Evolutionary conservation across 2,888 invertebrate genomes (phyloP).

Genomic region (Aleiodes leptofemur): DNA sequence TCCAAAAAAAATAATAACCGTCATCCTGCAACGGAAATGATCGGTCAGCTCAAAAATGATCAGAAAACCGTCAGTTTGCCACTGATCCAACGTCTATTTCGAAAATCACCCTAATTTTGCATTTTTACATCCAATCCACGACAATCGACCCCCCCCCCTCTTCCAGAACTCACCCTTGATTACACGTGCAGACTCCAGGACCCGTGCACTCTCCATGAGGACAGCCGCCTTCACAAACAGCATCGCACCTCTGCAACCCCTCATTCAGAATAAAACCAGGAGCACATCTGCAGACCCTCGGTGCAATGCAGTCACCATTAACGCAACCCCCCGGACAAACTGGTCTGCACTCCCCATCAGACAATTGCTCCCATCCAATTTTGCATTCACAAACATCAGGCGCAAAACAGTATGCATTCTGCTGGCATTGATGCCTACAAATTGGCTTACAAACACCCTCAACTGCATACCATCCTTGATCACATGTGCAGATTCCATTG

Average conservation of each 20-base stretch:
- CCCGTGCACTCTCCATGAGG: constrained; percentile 67
- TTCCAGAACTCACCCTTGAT: constrained; percentile 62
- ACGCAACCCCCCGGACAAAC: constrained; percentile 72
- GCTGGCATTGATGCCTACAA: constrained; percentile 77
- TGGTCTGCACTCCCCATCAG: constrained; percentile 75
- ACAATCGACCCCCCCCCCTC: no score
- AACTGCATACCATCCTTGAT: constrained; percentile 78
- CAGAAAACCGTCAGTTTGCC: no score
- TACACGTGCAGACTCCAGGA: constrained; percentile 69
- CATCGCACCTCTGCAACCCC: constrained; percentile 63
- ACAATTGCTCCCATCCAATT: constrained; percentile 75
- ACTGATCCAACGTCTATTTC: no score
- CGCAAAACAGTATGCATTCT: constrained; percentile 77
- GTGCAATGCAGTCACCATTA: constrained; percentile 70
- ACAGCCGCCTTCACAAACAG: constrained; percentile 71
- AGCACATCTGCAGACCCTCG: constrained; percentile 65
- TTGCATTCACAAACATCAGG: constrained; percentile 80
- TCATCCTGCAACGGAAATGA: no score
- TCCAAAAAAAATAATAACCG: no score
- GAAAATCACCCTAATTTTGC: no score
- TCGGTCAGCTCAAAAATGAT: no score
- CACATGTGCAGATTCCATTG: constrained; percentile 81
- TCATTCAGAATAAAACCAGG: constrained; percentile 65
- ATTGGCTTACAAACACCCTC: constrained; percentile 82
- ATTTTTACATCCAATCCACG: no score